Evolutionary conservation across 2,888 invertebrate genomes (phyloP).

Genomic region (Cylloceria caligata): DNA sequence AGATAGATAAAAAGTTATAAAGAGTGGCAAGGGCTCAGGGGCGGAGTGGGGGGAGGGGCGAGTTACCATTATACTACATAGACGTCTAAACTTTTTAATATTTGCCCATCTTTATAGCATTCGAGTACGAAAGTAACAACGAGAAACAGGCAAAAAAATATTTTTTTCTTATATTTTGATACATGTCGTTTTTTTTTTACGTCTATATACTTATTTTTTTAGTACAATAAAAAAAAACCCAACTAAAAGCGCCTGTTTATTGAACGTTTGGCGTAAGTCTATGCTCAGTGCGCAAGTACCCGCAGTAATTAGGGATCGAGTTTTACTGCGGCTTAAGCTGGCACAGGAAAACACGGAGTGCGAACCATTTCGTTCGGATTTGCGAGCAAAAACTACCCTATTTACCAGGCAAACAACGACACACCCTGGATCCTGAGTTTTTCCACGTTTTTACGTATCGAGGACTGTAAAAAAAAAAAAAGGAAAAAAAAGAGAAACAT

Average conservation of each 20-base stretch:
- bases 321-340: constrained; percentile 53
- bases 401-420: constrained; percentile 12
- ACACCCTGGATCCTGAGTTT: neutral
- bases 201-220: neutral
- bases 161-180: no score
- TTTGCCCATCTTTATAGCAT: constrained; percentile 33
- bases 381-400: constrained; percentile 31
- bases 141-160: constrained; percentile 15
- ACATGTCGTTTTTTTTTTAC: constrained; percentile 27
- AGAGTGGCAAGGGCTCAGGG: neutral
- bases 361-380: constrained; percentile 4
- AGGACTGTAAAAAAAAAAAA: constrained; percentile 1
- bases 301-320: constrained; percentile 43
- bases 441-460: constrained; percentile 20
- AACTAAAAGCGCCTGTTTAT: constrained; percentile 46
- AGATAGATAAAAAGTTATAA: constrained; percentile 35
- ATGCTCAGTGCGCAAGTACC: constrained; percentile 31
- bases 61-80: neutral
- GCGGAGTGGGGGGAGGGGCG: neutral
- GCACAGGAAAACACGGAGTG: neutral
- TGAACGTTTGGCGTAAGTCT: constrained; percentile 27
- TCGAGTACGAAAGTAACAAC: constrained; percentile 31
- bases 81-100: constrained; percentile 43
- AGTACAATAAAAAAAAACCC: constrained; percentile 48
- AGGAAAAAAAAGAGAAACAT: no score